Percentiles rank a stretch among this genome's conserved stretches.
These are phyloP conservation scores for Pyrocoelia pectoralis DNA, from an alignment of 2,888 invertebrate genomes.

Conservation along the genomic window DNA sequence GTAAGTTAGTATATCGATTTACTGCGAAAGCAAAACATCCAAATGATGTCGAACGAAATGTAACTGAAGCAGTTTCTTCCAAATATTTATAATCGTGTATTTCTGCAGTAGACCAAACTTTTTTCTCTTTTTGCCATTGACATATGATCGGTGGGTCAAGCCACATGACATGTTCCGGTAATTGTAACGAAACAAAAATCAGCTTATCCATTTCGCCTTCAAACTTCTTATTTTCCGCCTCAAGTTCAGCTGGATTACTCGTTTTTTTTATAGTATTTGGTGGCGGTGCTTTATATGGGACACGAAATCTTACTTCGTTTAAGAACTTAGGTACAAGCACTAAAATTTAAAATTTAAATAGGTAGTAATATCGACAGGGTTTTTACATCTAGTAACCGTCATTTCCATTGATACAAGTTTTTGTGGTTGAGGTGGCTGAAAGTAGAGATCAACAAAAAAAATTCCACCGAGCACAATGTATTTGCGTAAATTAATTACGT, in stretches of 20 bases:
- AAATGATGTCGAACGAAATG: constrained; percentile 77
- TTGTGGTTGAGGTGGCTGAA: constrained; percentile 78
- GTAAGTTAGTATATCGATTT: constrained; percentile 83
- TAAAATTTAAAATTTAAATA: not conserved
- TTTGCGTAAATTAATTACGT: constrained; percentile 78
- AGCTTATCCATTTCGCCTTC: constrained; percentile 74
- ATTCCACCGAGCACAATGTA: constrained; percentile 80
- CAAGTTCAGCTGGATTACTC: constrained; percentile 52
- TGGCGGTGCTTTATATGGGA: not conserved
- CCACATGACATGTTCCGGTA: constrained; percentile 56
- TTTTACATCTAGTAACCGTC: constrained; percentile 19
- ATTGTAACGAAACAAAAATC: constrained; percentile 63
- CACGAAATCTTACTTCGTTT: constrained; percentile 1
- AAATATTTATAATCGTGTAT: constrained; percentile 69
- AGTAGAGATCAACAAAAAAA: constrained; percentile 74
- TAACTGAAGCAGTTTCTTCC: constrained; percentile 81
- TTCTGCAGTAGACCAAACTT: constrained; percentile 52
- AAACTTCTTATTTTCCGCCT: constrained; percentile 75
- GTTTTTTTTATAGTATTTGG: not conserved
- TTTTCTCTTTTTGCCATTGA: constrained; percentile 51
- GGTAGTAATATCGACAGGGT: not conserved
- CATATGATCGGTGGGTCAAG: constrained; percentile 55
- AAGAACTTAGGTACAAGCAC: not conserved
- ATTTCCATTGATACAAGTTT: constrained; percentile 23
- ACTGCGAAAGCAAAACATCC: constrained; percentile 57